Conservation (phyloP, 2,113 vertebrate species). For the Aphelocoma coerulescens region DNA sequence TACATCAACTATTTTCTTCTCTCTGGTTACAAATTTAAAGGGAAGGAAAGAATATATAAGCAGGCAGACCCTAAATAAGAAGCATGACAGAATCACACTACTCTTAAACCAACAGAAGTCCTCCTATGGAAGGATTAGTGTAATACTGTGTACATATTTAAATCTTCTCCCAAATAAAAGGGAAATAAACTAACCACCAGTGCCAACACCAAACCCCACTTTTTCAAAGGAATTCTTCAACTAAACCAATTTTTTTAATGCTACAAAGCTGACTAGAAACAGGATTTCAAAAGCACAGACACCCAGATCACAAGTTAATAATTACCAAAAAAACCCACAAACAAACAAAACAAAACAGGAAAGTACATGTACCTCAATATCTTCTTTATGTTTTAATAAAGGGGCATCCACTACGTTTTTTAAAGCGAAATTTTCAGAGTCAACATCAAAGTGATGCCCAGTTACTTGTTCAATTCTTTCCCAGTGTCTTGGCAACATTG, state of each 20-base stretch:
- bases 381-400: slow-evolving; percentile 78
- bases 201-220: neutral
- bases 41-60: neutral
- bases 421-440: slow-evolving; percentile 74
- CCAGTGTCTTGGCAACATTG: slow-evolving; percentile 83
- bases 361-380: slow-evolving; percentile 76
- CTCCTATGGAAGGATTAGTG: neutral
- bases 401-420: slow-evolving; percentile 78
- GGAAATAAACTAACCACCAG: neutral
- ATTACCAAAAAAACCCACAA: neutral
- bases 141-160: neutral
- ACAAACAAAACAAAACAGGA: neutral
- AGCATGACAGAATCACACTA: neutral
- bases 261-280: neutral
- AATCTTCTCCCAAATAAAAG: neutral
- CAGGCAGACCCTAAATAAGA: neutral
- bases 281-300: neutral
- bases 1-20: neutral
- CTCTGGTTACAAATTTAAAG: neutral
- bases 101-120: neutral
- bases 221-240: neutral
- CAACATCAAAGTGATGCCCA: slow-evolving; percentile 74
- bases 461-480: slow-evolving; percentile 75
- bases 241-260: neutral
- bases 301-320: neutral